Evolutionary conservation across 2,888 invertebrate genomes (phyloP).

Genomic region (Acrobasis consociella): DNA sequence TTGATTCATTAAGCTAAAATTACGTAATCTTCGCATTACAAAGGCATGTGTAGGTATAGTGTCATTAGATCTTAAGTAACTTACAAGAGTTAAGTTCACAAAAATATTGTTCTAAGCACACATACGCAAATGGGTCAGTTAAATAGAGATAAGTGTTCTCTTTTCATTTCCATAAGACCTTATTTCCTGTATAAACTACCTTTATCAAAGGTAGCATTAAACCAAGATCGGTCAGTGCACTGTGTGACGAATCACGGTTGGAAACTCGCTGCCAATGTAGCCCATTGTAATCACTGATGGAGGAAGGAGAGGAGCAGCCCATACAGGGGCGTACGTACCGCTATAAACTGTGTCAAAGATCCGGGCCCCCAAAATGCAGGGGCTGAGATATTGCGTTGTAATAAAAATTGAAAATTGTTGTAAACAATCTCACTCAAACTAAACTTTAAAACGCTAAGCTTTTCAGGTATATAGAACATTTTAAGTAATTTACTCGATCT

Average conservation of each 20-base stretch:
- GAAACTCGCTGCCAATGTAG: constrained; percentile 2
- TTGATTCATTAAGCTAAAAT: background rate
- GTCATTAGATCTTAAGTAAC: background rate
- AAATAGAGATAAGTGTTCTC: constrained; percentile 2
- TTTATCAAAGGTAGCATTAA: constrained; percentile 20
- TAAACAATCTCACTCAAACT: no score
- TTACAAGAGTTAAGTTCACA: background rate
- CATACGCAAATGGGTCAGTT: background rate
- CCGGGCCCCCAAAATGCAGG: no score
- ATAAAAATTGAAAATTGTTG: no score
- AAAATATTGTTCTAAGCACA: background rate
- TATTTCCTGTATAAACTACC: background rate
- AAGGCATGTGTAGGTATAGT: background rate
- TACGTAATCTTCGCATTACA: background rate
- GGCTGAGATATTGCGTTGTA: no score
- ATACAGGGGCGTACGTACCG: background rate
- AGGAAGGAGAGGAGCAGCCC: background rate
- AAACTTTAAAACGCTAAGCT: no score
- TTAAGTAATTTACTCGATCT: no score
- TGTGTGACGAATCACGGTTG: background rate
- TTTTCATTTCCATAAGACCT: background rate
- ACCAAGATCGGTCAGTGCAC: constrained; percentile 21
- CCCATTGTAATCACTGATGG: constrained; percentile 7
- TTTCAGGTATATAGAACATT: no score
- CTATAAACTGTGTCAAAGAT: no score